phyloP scores from a whole-genome alignment of 2,888 invertebrate species.

The Synanthedon andrenaeformis region DNA sequence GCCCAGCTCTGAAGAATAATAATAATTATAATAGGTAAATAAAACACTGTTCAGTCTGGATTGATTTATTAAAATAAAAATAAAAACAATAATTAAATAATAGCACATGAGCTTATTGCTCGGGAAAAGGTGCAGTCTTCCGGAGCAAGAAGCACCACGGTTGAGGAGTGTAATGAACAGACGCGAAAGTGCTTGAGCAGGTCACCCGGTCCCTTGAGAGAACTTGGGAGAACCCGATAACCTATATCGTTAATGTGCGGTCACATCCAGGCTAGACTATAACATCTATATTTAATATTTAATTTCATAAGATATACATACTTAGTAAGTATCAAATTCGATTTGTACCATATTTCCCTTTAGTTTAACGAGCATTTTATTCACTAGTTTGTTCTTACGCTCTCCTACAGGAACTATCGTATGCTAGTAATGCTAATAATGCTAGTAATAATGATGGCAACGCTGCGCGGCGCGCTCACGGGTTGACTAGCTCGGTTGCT shows the following conservation, averaged over 20 bases:
- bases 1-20: too few species aligned
- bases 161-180: conserved; percentile 1
- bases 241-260: conserved; percentile 34
- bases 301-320: conserved; percentile 13
- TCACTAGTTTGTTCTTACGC: conserved; percentile 16
- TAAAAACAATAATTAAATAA: conserved; percentile 50
- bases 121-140: conserved; percentile 67
- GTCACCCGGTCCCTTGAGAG: too few species aligned
- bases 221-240: too few species aligned
- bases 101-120: conserved; percentile 64
- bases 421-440: too few species aligned
- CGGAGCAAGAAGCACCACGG: conserved; percentile 62
- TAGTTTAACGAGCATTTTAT: conserved; percentile 2
- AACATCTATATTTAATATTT: neutral
- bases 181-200: conserved; percentile 22
- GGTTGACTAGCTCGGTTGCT: conserved; percentile 65
- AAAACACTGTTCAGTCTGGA: conserved; percentile 46
- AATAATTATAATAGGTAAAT: too few species aligned
- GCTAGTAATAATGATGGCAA: conserved; percentile 49
- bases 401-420: conserved; percentile 26
- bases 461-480: conserved; percentile 41
- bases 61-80: conserved; percentile 66
- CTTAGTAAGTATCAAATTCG: conserved; percentile 38
- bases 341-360: conserved; percentile 54
- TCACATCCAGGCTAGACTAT: conserved; percentile 33